phyloP scores from a whole-genome alignment of 2,797 vertebrate genomes.

The Paramormyrops hopkinsi region DNA sequence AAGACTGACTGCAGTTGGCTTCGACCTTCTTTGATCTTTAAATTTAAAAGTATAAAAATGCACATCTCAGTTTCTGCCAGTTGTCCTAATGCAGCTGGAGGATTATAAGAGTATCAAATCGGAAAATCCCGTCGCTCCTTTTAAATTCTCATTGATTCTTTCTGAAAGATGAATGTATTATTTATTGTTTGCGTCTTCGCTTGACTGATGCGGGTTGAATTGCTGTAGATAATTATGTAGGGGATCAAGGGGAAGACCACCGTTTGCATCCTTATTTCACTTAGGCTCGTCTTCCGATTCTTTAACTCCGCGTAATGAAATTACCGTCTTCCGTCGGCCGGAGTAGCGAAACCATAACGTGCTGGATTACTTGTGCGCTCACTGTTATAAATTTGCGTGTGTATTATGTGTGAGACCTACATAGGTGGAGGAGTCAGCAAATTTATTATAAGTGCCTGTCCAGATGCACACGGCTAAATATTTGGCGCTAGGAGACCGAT shows the following conservation, averaged over 20 bases:
- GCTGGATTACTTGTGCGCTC: background rate
- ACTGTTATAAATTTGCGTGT: background rate
- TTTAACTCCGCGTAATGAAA: background rate
- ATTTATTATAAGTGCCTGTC: background rate
- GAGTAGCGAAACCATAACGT: background rate
- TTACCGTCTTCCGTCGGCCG: background rate
- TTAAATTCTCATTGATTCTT: constrained; percentile 4
- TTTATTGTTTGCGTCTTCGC: constrained; percentile 5
- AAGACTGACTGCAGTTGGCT: background rate
- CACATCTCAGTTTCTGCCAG: background rate
- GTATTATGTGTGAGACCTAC: background rate
- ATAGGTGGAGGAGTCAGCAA: background rate
- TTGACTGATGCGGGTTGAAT: background rate
- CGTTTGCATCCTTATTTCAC: background rate
- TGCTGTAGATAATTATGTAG: background rate
- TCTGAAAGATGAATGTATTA: constrained; percentile 3
- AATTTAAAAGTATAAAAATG: background rate
- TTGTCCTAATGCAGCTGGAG: background rate
- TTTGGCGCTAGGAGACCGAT: background rate
- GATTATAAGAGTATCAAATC: constrained; percentile 1
- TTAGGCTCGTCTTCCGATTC: background rate
- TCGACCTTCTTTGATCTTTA: constrained; percentile 2
- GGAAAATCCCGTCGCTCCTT: background rate
- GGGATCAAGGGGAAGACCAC: background rate
- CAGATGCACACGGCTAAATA: background rate